Evolutionary conservation across 2,113 vertebrate genomes (phyloP).

Genomic region (Piliocolobus tephrosceles): DNA sequence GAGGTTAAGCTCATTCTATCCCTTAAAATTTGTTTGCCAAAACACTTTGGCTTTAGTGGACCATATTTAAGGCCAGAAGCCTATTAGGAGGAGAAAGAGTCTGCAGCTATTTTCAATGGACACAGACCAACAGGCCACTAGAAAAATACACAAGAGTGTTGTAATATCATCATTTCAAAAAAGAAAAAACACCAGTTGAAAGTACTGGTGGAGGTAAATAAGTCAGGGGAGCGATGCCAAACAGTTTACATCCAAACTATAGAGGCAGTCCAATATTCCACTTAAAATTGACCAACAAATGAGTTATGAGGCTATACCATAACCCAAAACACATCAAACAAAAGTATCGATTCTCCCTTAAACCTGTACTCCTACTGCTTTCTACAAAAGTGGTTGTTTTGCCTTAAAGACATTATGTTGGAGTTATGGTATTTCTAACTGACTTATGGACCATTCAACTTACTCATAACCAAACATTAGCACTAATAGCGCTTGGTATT

Average conservation of each 20-base stretch:
- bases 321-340: background rate
- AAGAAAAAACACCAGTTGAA: background rate
- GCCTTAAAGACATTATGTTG: background rate
- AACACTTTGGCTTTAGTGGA: background rate
- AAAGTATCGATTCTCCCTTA: background rate
- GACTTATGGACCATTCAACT: background rate
- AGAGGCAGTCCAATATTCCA: background rate
- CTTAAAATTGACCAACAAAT: background rate
- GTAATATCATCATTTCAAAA: background rate
- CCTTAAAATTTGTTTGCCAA: background rate
- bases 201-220: background rate
- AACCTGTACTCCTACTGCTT: background rate
- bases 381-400: background rate
- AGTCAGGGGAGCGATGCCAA: background rate
- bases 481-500: background rate
- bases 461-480: background rate
- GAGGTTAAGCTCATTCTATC: background rate
- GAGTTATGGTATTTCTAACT: background rate
- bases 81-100: background rate
- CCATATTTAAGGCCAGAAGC: background rate
- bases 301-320: rapidly evolving
- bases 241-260: background rate
- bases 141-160: background rate
- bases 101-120: background rate
- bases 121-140: background rate